Evolutionary conservation across 2,888 invertebrate species (phyloP).

Genomic region (Heliconius ethilla): DNA sequence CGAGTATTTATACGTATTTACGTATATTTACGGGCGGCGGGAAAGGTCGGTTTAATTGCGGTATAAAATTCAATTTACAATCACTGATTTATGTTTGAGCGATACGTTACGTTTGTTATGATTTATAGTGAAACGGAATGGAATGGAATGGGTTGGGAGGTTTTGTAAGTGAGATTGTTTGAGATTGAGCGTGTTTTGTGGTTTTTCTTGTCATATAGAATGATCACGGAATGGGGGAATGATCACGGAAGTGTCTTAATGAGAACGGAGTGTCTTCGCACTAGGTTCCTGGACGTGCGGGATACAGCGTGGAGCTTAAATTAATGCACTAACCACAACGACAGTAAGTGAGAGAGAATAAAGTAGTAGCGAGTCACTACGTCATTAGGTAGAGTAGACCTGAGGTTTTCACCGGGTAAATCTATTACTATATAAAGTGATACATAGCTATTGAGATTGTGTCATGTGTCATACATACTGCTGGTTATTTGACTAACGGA

Average conservation of each 20-base stretch:
- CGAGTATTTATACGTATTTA: slow-evolving; percentile 79
- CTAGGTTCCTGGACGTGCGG: no score
- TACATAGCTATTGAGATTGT: no score
- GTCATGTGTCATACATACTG: no score
- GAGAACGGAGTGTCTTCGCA: no score
- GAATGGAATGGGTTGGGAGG: slow-evolving; percentile 43
- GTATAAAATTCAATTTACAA: slow-evolving; percentile 81
- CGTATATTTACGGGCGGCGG: slow-evolving; percentile 74
- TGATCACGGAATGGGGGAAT: no score
- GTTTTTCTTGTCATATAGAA: background rate
- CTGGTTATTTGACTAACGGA: no score
- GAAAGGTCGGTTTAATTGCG: slow-evolving; percentile 80
- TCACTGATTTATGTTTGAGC: slow-evolving; percentile 67
- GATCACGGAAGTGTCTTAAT: no score
- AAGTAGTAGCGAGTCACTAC: background rate
- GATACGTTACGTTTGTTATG: slow-evolving; percentile 57
- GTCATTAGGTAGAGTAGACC: no score
- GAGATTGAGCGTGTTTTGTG: background rate
- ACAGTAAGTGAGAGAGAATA: background rate
- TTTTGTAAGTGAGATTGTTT: slow-evolving; percentile 25
- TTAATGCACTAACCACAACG: no score
- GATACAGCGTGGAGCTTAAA: no score
- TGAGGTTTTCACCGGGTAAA: no score
- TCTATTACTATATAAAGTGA: no score
- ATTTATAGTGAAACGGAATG: slow-evolving; percentile 49